Evolutionary conservation across 2,113 vertebrate species (phyloP).

Genomic region (Paramisgurnus dabryanus): DNA sequence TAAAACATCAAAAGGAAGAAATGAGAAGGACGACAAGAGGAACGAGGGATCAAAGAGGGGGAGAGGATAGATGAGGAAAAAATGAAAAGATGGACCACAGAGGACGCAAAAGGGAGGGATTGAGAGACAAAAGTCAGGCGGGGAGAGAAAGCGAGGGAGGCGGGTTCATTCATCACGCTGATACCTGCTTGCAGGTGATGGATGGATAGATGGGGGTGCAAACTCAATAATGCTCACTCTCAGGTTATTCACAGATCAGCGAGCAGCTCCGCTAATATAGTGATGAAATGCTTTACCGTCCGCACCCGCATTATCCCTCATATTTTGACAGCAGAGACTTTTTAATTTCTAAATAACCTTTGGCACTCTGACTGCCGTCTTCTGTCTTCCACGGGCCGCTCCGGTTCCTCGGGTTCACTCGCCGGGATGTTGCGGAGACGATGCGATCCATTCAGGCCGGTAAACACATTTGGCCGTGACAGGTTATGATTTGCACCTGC

Average conservation of each 20-base stretch:
- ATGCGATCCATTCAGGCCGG: conserved; percentile 38
- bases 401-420: conserved; percentile 9
- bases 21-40: not conserved
- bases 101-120: conserved; percentile 46
- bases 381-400: conserved; percentile 30
- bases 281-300: conserved; percentile 80
- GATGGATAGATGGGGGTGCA: conserved; percentile 83
- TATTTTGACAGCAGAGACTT: conserved; percentile 76
- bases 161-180: conserved; percentile 80
- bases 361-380: conserved; percentile 49
- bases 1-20: not conserved
- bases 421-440: not conserved
- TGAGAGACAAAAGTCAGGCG: conserved; percentile 47
- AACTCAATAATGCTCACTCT: conserved; percentile 82
- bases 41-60: conserved; percentile 9
- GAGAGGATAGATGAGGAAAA: not conserved
- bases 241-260: conserved; percentile 87
- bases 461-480: conserved; percentile 49
- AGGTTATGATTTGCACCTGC: conserved; percentile 57
- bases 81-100: conserved; percentile 11
- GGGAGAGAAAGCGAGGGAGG: conserved; percentile 47
- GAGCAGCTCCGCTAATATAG: conserved; percentile 81
- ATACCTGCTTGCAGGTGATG: conserved; percentile 79
- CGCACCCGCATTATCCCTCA: conserved; percentile 76
- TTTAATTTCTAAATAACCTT: conserved; percentile 76